Evolutionary conservation across 2,888 invertebrate genomes (phyloP), one percentile per base, ranked within the genome.

Genomic region (Drosophila algonquin): DNA sequence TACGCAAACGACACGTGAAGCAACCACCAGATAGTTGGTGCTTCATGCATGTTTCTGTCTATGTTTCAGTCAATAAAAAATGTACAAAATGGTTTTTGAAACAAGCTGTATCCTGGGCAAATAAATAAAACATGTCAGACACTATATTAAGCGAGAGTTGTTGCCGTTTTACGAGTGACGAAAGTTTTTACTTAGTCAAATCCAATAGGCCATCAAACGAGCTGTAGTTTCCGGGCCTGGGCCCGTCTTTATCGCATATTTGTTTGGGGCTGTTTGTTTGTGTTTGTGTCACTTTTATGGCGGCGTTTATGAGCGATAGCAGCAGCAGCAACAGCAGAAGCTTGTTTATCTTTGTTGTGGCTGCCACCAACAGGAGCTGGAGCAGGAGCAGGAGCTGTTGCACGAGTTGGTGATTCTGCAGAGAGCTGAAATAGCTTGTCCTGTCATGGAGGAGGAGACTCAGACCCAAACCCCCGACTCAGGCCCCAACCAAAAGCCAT

Each of bases 251-350:
- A 81, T 83, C 85, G 73, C 83, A 83, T 81, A 76, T 81, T 83
- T 85, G 79, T 77, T 71, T 72, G 58, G 56, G 69, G 57, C 35
- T 70, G 79, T 73, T 71, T 79, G 81, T 74, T 77, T 73, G 80
- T 79, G 81, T 74, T 77, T 73, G 80, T 51, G 72, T 81, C 70
- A 71, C 77, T 85, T 84, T 84, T 85, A 84, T 84, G 80, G 68
- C 78, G 45, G 67, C 76, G 83, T 81, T 84, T 84, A 84, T 85
- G 83, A 76, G 80, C 85, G 75, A 85, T 84, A 63, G 55, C 78
- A 68, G 52, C 64, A 77, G 55, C 78, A 68, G 52, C 64, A 77
- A 62, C 56, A 75, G 53, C 76, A 75, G 63, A 60, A 71, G 55
- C 78, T 78, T 80, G 78, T 81, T 80, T 81, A 83, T 82, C 81